Base-by-base conservation (phyloP, 2,797 vertebrate genomes). In the Anisognathus igniventris region DNA sequence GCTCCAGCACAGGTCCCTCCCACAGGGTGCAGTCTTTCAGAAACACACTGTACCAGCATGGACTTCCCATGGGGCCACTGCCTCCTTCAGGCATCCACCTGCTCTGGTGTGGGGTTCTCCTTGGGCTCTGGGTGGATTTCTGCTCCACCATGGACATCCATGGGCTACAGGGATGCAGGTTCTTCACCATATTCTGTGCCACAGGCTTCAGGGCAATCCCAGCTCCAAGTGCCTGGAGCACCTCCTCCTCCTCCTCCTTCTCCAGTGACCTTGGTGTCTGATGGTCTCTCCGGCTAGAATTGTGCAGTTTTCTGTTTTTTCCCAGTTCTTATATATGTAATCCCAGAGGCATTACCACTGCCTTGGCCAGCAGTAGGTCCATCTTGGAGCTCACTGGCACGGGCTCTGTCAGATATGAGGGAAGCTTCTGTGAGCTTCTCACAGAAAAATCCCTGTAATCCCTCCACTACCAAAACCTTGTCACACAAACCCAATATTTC, bases 401-500 rank as follows among this genome's bases (percentile, higher is more conserved):
- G 27, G 35, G 5, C 6, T 40, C 7, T 24, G 11, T 35, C 22
- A 40, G 14, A 37, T 6, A 13, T 2, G 16, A 42, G 14, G 17
- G 3, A 86, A 61, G 5, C 4, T 51, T 51, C 30, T 24, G 33
- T 39, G n/a, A 68, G n/a, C 18, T 27, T 33, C n/a, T 74, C n/a
- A 50, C 3, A 44, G 37, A 45, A 74, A 25, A n/a, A 37, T 33
- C 18, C 6, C 10, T 39, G 4, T 35, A 79, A 47, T 9, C 4
- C 4, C 6, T 17, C 12, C 11, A 6, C 13, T 24, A 17, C 25
- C 24, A 68, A 68, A 45, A 42, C 31, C 14, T 48, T 48, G 30
- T 35, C 21, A 35, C 0, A 0, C 4, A 56, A 54, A 40, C 6
- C 4, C 3, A 30, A 1, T 40, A 35, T 30, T 45, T 45, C 25